phyloP scores from a whole-genome alignment of 2,113 vertebrate species.

The Zapus hudsonius region DNA sequence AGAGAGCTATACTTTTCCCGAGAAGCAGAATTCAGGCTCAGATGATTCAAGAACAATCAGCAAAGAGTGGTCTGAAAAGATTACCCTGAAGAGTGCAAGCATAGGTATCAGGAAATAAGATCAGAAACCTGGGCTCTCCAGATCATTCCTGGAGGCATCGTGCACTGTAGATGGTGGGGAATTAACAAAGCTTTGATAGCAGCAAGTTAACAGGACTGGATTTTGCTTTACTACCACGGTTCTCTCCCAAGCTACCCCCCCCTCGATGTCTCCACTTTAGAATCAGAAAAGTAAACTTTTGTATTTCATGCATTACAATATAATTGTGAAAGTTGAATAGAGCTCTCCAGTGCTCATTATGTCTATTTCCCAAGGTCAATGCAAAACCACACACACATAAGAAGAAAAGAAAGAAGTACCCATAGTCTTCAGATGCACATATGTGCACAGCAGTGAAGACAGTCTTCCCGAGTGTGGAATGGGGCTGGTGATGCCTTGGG shows the following conservation, averaged over 20 bases:
- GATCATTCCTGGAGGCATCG: background rate
- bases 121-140: background rate
- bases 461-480: conserved; percentile 28
- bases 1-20: background rate
- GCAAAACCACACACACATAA: background rate
- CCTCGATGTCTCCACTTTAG: background rate
- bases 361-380: conserved; percentile 1
- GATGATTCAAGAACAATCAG: background rate
- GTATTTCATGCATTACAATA: background rate
- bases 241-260: background rate
- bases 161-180: background rate
- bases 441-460: background rate
- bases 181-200: conserved; percentile 15
- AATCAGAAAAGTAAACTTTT: background rate
- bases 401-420: background rate
- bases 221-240: conserved; percentile 23
- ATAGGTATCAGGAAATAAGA: background rate
- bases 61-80: conserved; percentile 22
- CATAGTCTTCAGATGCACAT: conserved; percentile 16
- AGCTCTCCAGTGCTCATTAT: conserved; percentile 44
- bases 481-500: conserved; percentile 62
- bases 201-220: background rate
- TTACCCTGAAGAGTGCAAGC: background rate
- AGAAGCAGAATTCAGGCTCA: background rate
- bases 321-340: conserved; percentile 12